phyloP scores from a whole-genome alignment of 2,797 vertebrate species.

The Malacoctenus gilli region DNA sequence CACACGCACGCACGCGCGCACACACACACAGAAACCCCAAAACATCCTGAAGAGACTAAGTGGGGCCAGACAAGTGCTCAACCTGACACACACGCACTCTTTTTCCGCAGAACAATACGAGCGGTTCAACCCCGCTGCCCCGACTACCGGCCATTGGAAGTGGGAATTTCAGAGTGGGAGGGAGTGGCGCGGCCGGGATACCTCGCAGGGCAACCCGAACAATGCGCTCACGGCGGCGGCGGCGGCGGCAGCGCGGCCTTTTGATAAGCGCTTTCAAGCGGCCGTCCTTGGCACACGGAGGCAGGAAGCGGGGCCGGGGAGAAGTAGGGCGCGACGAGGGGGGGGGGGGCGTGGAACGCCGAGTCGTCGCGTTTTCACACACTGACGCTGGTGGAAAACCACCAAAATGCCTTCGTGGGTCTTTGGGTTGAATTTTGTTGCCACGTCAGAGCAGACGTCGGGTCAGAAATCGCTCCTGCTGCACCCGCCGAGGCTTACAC shows the following conservation, averaged over 20 bases:
- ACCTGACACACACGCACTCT: constrained; percentile 59
- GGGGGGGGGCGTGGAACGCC: constrained; percentile 9
- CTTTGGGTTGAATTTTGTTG: constrained; percentile 17
- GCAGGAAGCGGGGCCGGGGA: constrained; percentile 50
- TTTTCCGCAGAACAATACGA: constrained; percentile 74
- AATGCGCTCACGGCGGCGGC: constrained; percentile 56
- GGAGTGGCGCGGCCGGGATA: constrained; percentile 68
- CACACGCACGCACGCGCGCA: constrained; percentile 21
- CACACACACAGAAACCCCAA: constrained; percentile 57
- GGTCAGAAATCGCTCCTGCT: constrained; percentile 18
- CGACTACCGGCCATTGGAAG: constrained; percentile 75
- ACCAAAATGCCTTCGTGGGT: no score
- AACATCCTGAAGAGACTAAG: constrained; percentile 83
- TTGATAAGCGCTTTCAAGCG: constrained; percentile 70
- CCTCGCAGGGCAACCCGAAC: constrained; percentile 68
- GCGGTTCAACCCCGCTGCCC: constrained; percentile 63
- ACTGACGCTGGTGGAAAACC: no score
- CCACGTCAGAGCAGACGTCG: constrained; percentile 10
- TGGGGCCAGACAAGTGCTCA: constrained; percentile 68
- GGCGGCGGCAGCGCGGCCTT: constrained; percentile 40
- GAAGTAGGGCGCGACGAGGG: constrained; percentile 40
- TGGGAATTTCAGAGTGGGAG: constrained; percentile 50
- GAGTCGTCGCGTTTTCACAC: constrained; percentile 35
- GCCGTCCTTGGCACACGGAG: constrained; percentile 33
- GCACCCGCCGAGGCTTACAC: constrained; percentile 15